These are phyloP conservation scores for Agonopterix subpropinquella DNA, from an alignment of 2,888 invertebrate genomes.

Conservation along the genomic window DNA sequence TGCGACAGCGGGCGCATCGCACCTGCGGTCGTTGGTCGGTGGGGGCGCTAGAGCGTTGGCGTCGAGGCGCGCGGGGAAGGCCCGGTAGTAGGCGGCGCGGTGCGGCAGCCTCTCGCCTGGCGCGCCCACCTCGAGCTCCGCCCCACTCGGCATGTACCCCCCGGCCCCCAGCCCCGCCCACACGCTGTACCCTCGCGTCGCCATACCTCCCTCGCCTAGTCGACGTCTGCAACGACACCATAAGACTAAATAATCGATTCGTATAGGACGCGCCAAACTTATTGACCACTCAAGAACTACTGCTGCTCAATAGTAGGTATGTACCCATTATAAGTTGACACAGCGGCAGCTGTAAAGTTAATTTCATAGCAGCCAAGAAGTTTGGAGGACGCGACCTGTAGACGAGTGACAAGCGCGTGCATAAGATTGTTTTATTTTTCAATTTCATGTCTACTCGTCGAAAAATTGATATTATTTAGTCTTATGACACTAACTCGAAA, in stretches of 20 bases:
- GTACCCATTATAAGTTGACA: too few species aligned
- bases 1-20: conserved; percentile 21
- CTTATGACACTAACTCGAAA: conserved; percentile 1
- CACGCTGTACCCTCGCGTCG: conserved; percentile 61
- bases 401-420: too few species aligned
- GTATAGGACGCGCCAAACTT: neutral
- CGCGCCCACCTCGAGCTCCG: conserved; percentile 89
- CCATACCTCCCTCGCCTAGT: conserved; percentile 57
- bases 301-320: too few species aligned
- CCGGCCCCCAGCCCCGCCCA: conserved; percentile 75
- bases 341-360: too few species aligned
- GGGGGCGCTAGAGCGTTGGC: conserved; percentile 63
- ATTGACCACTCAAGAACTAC: neutral
- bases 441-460: too few species aligned
- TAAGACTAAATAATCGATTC: conserved; percentile 9
- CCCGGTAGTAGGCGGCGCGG: conserved; percentile 83
- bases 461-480: conserved; percentile 5
- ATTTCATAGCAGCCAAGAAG: too few species aligned
- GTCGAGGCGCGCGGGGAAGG: conserved; percentile 93
- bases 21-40: conserved; percentile 58
- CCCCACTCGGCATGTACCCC: conserved; percentile 57
- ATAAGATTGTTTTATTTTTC: too few species aligned
- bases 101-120: conserved; percentile 87
- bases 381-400: too few species aligned
- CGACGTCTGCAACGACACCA: conserved; percentile 53